Percentiles rank a stretch among this genome's conserved stretches.
phyloP scores from a whole-genome alignment of 2,113 vertebrate species.

The Merops nubicus region DNA sequence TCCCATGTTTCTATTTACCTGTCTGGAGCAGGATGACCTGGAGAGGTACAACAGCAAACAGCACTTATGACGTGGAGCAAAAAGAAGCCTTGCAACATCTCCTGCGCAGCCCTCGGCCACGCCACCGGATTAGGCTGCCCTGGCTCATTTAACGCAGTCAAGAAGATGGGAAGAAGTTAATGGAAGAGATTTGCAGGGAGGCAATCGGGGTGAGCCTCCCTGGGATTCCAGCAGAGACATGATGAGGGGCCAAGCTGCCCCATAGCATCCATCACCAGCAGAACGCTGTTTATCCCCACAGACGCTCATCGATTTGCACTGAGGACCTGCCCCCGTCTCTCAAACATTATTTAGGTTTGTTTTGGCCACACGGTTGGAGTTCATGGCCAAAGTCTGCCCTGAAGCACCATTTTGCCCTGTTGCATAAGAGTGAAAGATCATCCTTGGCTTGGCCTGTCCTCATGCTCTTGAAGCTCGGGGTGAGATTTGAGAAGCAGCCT shows the following conservation, averaged over 20 bases:
- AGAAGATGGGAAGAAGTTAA: not conserved
- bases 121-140: not conserved
- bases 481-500: not conserved
- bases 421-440: not conserved
- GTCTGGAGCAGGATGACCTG: slow-evolving; percentile 9
- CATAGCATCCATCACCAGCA: not conserved
- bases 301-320: not conserved
- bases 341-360: not conserved
- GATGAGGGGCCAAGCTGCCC: not conserved
- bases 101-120: not conserved
- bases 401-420: not conserved
- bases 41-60: slow-evolving; percentile 4
- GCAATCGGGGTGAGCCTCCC: not conserved
- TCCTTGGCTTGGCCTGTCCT: not conserved
- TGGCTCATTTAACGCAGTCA: not conserved
- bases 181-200: not conserved
- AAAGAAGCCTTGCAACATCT: slow-evolving; percentile 27
- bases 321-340: not conserved
- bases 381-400: slow-evolving; percentile 25
- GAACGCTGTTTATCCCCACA: not conserved
- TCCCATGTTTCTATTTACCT: slow-evolving; percentile 19
- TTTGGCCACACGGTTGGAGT: slow-evolving; percentile 3
- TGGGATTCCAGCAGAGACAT: not conserved
- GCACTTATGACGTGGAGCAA: not conserved
- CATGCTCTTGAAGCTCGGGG: not conserved